Evolutionary conservation across 2,113 vertebrate species (phyloP).

Genomic region (Cephalopholis sonnerati): DNA sequence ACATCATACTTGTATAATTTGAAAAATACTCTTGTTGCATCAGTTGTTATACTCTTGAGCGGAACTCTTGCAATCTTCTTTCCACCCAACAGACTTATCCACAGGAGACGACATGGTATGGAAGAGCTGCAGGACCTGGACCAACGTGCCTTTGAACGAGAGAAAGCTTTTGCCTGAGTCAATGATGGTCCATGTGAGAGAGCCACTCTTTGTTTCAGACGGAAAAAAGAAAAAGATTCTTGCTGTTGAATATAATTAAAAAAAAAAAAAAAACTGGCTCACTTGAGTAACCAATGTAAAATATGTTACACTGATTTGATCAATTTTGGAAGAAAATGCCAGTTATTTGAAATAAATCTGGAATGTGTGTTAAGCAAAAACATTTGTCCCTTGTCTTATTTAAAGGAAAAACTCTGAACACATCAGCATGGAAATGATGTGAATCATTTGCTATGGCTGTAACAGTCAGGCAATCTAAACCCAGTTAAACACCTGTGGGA

Average conservation of each 20-base stretch:
- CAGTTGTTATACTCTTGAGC: neutral
- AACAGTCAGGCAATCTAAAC: too few relatives aligned
- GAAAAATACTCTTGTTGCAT: neutral
- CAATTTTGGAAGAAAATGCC: too few relatives aligned
- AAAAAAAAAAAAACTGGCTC: too few relatives aligned
- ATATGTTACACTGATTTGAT: too few relatives aligned
- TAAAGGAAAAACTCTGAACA: too few relatives aligned
- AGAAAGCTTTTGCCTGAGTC: neutral
- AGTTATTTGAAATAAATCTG: too few relatives aligned
- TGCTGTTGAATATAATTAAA: neutral
- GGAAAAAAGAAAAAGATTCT: neutral
- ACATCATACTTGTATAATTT: neutral
- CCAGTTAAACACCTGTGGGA: too few relatives aligned
- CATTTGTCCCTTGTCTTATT: too few relatives aligned
- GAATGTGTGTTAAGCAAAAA: too few relatives aligned
- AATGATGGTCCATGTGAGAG: neutral
- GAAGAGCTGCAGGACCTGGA: neutral
- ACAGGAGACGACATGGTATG: fast-evolving
- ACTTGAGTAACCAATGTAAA: too few relatives aligned
- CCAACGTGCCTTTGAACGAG: neutral
- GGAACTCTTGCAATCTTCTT: neutral
- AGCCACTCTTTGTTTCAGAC: neutral
- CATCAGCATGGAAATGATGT: too few relatives aligned
- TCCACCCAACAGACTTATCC: neutral
- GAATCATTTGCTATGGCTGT: too few relatives aligned